Evolutionary conservation across 2,113 vertebrate genomes (phyloP), one percentile per base, ranked within the genome.

Genomic region (Otis tarda): DNA sequence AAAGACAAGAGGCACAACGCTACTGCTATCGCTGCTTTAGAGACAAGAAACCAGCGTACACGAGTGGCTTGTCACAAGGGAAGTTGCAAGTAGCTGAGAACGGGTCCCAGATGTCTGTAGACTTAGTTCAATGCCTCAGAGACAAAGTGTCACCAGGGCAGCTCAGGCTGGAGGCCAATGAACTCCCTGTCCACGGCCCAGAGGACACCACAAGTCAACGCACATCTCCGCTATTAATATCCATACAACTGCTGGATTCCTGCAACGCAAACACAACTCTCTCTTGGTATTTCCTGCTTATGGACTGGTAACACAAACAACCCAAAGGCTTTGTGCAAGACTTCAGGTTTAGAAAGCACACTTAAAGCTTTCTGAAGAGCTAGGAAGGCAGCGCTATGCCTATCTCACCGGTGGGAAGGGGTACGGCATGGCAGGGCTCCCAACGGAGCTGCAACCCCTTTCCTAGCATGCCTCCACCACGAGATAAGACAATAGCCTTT

Each of bases 231-330:
- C 75, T 27, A 21, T 53, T 41, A 81, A 81, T 28, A 86, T 8
- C 80, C 89, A 33, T 0, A 27, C 24, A 8, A 8, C 43, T 33
- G 9, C 68, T 4, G 24, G 47, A 90, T 35, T 24, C 87, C 14
- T 23, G 39, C 86, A 56, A 24, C 1, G 5, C 14, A 12, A 82
- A 33, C 39, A 14, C 15, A 45, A 91, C 75, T 63, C 90, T 23
- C 12, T 8, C 6, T 12, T 63, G 89, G 91, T 52, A 96, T 90
- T 94, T 97, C 95, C 94, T 94, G 93, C 95, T 94, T 61, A 41
- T 2, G 59, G 71, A 43, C 28, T 4, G 43, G 17, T 12, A 80
- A 70, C 4, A 45, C 82, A 85, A 94, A 92, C 85, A 91, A 63
- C 88, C 15, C 79, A 1, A 27, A 39, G 1, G 37, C 64, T 68